phyloP scores from a whole-genome alignment of 2,797 vertebrate genomes.

The Lerista edwardsae region DNA sequence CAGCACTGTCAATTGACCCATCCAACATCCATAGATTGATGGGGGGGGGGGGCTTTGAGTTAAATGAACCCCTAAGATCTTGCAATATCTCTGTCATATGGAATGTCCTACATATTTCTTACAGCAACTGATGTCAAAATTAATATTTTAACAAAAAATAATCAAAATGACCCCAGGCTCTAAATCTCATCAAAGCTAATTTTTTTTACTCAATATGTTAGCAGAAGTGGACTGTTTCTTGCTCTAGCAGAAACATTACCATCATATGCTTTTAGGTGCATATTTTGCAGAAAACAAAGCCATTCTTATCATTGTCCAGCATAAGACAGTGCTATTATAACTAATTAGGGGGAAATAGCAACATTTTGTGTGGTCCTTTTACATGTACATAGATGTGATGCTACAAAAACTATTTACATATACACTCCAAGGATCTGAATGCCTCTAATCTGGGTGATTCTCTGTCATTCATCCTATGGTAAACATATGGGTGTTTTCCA shows the following conservation, averaged over 20 bases:
- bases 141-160: background rate
- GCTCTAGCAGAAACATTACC: background rate
- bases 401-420: constrained; percentile 29
- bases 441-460: background rate
- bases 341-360: constrained; percentile 17
- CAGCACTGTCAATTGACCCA: background rate
- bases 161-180: background rate
- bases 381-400: constrained; percentile 29
- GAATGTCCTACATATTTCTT: constrained; percentile 7
- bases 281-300: background rate
- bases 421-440: constrained; percentile 43
- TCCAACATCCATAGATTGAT: background rate
- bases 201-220: constrained; percentile 7
- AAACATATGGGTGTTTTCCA: constrained; percentile 1
- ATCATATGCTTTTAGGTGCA: background rate
- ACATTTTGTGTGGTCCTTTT: constrained; percentile 49
- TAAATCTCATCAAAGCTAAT: background rate
- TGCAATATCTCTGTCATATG: background rate
- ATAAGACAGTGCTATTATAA: background rate
- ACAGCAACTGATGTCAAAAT: constrained; percentile 4
- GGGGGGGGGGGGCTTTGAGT: background rate
- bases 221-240: background rate
- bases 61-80: background rate
- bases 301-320: background rate
- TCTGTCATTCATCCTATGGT: constrained; percentile 13